These are phyloP conservation scores for Latrodectus geometricus DNA, from an alignment of 1,140 invertebrate genomes.

Conservation along the genomic window DNA sequence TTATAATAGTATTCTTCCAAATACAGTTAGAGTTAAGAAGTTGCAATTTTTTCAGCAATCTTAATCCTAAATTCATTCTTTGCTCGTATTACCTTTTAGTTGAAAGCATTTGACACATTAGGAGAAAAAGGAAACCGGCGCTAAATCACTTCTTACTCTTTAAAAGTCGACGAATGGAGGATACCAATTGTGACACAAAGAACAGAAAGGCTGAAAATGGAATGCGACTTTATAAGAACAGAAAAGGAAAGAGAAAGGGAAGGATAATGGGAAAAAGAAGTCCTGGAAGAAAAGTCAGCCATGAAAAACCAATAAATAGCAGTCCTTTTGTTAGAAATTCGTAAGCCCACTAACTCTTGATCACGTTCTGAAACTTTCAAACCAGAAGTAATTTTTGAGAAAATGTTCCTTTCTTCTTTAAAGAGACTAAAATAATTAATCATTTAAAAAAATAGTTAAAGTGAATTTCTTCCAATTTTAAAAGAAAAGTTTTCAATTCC, in stretches of 20 bases:
- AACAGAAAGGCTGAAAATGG: background rate
- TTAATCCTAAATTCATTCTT: too few species aligned
- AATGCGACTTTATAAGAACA: background rate
- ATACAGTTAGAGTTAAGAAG: too few species aligned
- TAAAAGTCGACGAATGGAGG: background rate
- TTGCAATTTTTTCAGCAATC: too few species aligned
- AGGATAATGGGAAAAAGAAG: constrained; percentile 18
- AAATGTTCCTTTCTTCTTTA: constrained; percentile 7
- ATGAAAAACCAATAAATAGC: constrained; percentile 9
- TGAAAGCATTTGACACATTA: constrained; percentile 8
- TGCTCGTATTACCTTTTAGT: background rate
- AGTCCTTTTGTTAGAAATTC: constrained; percentile 9
- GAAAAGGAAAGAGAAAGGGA: constrained; percentile 5
- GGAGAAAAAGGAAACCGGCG: background rate
- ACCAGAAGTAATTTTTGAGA: background rate
- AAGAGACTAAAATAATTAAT: background rate
- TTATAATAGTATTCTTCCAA: too few species aligned
- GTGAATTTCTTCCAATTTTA: background rate
- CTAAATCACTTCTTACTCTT: background rate
- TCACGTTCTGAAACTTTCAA: constrained; percentile 12
- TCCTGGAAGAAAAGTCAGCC: constrained; percentile 24
- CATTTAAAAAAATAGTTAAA: background rate
- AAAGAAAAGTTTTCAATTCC: too few species aligned
- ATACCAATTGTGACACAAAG: too few species aligned
- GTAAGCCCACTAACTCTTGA: background rate